Percentiles rank a stretch among this genome's conserved stretches.
Conservation (phyloP, 92 coral and sea anemone species). For the Diadumene lineata region DNA sequence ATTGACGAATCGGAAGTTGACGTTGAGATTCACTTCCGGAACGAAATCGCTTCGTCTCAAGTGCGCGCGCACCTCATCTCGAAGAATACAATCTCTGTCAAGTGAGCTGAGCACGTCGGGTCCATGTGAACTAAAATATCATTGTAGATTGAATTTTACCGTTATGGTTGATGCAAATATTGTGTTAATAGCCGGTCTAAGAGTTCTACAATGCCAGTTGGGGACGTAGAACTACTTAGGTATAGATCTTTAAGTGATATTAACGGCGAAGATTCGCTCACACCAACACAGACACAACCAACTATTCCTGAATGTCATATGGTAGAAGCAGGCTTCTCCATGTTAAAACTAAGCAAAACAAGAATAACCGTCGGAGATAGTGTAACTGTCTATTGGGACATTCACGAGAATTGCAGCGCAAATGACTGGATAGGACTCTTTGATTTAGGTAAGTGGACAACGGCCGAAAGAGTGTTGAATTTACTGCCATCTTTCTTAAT, state of each 20-base stretch:
- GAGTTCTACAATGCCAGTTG: slow-evolving; percentile 63
- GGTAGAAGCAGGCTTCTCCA: slow-evolving; percentile 52
- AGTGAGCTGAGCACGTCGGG: slow-evolving; percentile 8
- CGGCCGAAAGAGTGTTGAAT: background rate
- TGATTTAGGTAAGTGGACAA: slow-evolving; percentile 74
- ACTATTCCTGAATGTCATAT: slow-evolving; percentile 24
- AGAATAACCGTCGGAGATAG: slow-evolving; percentile 95
- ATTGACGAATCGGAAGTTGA: slow-evolving; percentile 32
- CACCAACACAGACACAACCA: slow-evolving; percentile 58
- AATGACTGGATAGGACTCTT: slow-evolving; percentile 98
- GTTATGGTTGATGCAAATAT: slow-evolving; percentile 32
- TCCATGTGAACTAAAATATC: slow-evolving; percentile 30
- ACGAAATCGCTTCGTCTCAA: slow-evolving; percentile 24
- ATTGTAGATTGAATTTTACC: slow-evolving; percentile 28
- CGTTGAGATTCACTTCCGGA: slow-evolving; percentile 41
- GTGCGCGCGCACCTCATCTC: slow-evolving; percentile 28
- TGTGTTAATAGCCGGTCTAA: background rate
- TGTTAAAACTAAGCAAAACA: slow-evolving; percentile 86
- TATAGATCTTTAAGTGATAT: slow-evolving; percentile 58
- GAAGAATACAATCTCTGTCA: slow-evolving; percentile 20
- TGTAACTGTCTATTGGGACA: slow-evolving; percentile 95
- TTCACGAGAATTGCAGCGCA: slow-evolving; percentile 83
- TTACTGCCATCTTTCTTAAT: background rate
- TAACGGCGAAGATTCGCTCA: slow-evolving; percentile 30
- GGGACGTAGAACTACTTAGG: slow-evolving; percentile 69